Conservation (phyloP, 2,113 vertebrate genomes). For the Macroglossus sobrinus region DNA sequence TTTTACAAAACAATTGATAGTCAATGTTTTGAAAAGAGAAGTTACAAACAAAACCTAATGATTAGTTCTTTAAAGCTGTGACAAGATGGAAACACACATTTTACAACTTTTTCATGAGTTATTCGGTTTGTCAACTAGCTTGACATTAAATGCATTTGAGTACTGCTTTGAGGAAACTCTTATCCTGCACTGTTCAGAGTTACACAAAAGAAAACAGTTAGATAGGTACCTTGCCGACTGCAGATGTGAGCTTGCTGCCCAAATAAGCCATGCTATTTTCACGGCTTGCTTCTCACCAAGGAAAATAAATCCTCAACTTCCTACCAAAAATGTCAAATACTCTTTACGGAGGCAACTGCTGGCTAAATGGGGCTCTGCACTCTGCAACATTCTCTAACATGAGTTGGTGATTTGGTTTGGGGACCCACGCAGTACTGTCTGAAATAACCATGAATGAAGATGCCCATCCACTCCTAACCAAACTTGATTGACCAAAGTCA, state of each 20-base stretch:
- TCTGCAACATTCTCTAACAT: not conserved
- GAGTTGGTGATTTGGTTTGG: not conserved
- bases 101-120: constrained; percentile 69
- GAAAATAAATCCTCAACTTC: not conserved
- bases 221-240: constrained; percentile 62
- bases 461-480: not conserved
- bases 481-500: not conserved
- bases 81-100: constrained; percentile 53
- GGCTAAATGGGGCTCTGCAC: not conserved
- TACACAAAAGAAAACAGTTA: constrained; percentile 68
- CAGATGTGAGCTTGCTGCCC: constrained; percentile 47
- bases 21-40: not conserved
- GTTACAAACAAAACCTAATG: not conserved
- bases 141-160: constrained; percentile 69
- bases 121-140: constrained; percentile 73
- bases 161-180: constrained; percentile 77
- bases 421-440: not conserved
- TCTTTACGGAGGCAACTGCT: not conserved
- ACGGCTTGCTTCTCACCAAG: constrained; percentile 17
- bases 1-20: not conserved
- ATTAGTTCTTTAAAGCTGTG: not conserved
- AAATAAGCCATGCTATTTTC: constrained; percentile 57
- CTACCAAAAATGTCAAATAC: not conserved
- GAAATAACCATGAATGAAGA: not conserved
- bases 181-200: constrained; percentile 67